Evolutionary conservation across 2,797 vertebrate species (phyloP), one percentile per base, ranked within the genome.

Genomic region (Oophaga sylvatica): DNA sequence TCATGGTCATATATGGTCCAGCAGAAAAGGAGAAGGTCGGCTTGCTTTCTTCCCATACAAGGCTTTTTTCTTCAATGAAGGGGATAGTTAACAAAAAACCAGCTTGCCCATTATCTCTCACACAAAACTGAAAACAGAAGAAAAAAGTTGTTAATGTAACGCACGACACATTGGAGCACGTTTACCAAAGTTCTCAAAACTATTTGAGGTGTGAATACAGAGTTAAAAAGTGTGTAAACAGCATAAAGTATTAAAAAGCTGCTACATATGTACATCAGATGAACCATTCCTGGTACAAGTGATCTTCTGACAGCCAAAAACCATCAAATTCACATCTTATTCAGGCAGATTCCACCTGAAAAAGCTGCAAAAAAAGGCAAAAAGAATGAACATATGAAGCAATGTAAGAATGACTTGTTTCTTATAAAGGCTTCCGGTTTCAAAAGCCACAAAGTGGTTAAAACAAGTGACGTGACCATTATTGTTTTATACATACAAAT

Each of bases 1-100:
- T 96, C 96, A 98, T 97, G 80, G 81, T 76, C 92, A 94, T 95
- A 90, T 95, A 94, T 0, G 96, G 93, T 70, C 95, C 96, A 80
- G 92, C 94, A 16, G 71, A 90, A 91, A 96, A 97, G 1, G 95
- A 95, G 89, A 94, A 94, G 0, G 92, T 89, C 1, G 95, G 92
- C 26, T 96, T 96, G 57, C 96, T 94, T 0, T 96, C 95, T 67
- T 94, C 95, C 90, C 95, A 96, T 7, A 91, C 70, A 80, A 98
- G 87, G 5, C 97, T 95, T 59, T 92, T 93, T 0, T 96, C 95
- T 79, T 91, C 91, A 83, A 96, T 94, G 62, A 97, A 87, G 0
- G 96, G 96, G 15, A 97, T 87, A n/a, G 93, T 95, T 56, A 95
- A 93, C 80, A 95, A 88, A 85, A 95, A 94, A 29, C 93, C 94